A percentile compares a stretch with the other conserved stretches of the same genome.
Conservation (phyloP, 2,888 invertebrate genomes). For the Acrobasis suavella region DNA sequence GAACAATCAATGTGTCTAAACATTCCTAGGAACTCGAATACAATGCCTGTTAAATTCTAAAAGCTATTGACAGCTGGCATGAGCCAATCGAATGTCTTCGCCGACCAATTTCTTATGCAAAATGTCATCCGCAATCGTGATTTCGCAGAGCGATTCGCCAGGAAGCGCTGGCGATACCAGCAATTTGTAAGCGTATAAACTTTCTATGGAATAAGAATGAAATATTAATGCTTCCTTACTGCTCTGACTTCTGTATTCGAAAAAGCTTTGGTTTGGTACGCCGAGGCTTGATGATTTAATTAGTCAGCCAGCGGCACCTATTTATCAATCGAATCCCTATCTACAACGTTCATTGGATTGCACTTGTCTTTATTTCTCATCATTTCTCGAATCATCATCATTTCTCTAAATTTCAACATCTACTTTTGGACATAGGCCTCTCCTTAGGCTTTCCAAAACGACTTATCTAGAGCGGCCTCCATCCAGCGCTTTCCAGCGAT, state of each 20-base stretch:
- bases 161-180: slow-evolving; percentile 12
- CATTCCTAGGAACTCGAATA: slow-evolving; percentile 2
- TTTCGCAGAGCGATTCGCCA: slow-evolving; percentile 13
- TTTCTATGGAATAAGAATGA: slow-evolving; percentile 5
- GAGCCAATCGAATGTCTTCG: slow-evolving; percentile 2
- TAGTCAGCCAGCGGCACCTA: no score
- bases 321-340: no score
- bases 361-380: no score
- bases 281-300: no score
- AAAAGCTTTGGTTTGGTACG: not conserved
- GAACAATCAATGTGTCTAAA: not conserved
- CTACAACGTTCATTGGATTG: no score
- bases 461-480: no score
- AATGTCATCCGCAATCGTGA: slow-evolving; percentile 16
- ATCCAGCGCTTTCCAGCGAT: no score
- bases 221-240: slow-evolving; percentile 3
- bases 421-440: no score
- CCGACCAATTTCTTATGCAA: slow-evolving; percentile 18
- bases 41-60: slow-evolving; percentile 8
- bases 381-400: no score
- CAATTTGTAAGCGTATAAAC: slow-evolving; percentile 14
- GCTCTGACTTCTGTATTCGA: not conserved
- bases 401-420: no score
- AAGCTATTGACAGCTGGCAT: slow-evolving; percentile 1
- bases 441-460: no score